phyloP scores from a whole-genome alignment of 2,797 vertebrate species.

The Sebastes minor region DNA sequence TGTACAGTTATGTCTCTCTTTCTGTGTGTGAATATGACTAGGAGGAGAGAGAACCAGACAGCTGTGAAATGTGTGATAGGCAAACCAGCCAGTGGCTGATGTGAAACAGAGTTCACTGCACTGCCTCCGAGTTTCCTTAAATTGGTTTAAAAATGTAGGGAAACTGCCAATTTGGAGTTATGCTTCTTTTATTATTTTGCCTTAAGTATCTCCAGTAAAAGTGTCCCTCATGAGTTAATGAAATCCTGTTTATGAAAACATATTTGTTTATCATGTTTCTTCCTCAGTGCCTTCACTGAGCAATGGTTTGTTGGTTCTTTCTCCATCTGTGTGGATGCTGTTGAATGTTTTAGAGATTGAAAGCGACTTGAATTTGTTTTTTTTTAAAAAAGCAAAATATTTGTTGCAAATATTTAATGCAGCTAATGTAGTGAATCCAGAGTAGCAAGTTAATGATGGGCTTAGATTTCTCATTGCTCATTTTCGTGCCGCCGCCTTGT shows the following conservation, averaged over 20 bases:
- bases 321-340: neutral
- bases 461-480: constrained; percentile 15
- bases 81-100: constrained; percentile 3
- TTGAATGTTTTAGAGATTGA: neutral
- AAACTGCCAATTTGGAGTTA: neutral
- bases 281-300: neutral
- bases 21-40: constrained; percentile 12
- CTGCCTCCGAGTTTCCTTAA: neutral
- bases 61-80: constrained; percentile 18
- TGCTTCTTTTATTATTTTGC: neutral
- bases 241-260: neutral
- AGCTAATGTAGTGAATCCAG: constrained; percentile 1
- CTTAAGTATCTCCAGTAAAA: neutral
- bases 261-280: neutral
- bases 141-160: neutral
- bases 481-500: neutral
- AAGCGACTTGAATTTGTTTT: neutral
- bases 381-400: neutral
- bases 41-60: constrained; percentile 1
- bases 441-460: constrained; percentile 18
- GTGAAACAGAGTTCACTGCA: neutral
- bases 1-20: constrained; percentile 18
- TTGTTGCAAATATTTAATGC: constrained; percentile 14
- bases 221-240: neutral
- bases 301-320: neutral